Base-by-base conservation (phyloP, 2,797 vertebrate genomes). In the Glyptemys insculpta region DNA sequence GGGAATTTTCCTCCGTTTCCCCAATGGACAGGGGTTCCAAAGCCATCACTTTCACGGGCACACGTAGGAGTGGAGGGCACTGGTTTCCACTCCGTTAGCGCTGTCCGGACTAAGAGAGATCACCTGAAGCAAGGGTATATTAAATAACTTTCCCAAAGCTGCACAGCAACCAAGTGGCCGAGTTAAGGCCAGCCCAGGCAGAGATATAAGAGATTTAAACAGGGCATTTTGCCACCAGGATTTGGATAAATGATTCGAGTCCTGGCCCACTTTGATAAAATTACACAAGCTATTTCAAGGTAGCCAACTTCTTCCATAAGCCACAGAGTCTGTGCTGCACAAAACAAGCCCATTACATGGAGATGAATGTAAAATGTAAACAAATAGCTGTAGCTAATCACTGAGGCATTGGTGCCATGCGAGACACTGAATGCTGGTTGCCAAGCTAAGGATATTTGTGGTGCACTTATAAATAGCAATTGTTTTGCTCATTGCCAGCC, bases 191-290 rank as follows among this genome's bases (percentile, higher is more conserved):
- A 82, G 68, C n/a, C 18, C 15, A 84, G 80, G 92, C 91, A 95
- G 92, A 94, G 95, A 96, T 90, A 96, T 94, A 94, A 88, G 89
- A 65, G 91, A 88, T 84, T 79, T 93, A 92, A 96, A 96, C 2
- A 72, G 94, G 96, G 87, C 78, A 0, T 95, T 94, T 91, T 84
- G 82, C 37, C 89, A 79, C 86, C 84, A 53, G 90, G 90, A 92
- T 92, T 0, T 1, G 91, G 50, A 91, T 47, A 47, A 86, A 82
- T 1, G 0, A 80, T 89, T 95, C 83, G 79, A 31, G 80, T n/a
- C 34, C 34, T 65, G 62, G 62, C 62, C 34, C 62, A 86, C 23
- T 59, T 78, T 72, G 86, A 87, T 27, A 49, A 93, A 94, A 84
- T 72, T 44, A 9, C 62, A 27, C 83, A 47, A 0, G 1, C 57